Base-by-base conservation (phyloP, 92 coral and sea anemone genomes). In the Zoanthus sociatus region DNA sequence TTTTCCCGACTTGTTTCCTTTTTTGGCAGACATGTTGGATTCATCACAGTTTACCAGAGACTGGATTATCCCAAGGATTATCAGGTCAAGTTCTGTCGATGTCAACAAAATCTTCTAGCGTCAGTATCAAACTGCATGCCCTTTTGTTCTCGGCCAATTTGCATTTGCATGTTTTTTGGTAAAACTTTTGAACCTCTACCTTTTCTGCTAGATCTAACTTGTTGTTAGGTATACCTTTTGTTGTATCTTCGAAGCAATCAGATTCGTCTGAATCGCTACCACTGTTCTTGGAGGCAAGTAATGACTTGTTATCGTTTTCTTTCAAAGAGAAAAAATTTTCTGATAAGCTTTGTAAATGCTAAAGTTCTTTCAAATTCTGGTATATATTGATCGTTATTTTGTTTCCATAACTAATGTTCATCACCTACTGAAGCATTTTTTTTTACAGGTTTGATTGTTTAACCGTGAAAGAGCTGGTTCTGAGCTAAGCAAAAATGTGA, bases 141-240 rank as follows among this genome's bases (percentile, higher is more conserved):
- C 5, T 55, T 55, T 55, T 17, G 63, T 55, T 55, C 73, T 20
- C 61, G 16, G 83, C 86, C 21, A 76, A 13, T 64, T 86, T 86
- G 77, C 89, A 86, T 72, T 84, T 42, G 26, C 89, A 87, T 0
- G 89, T 76, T 64, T 87, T 84, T 37, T 33, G 47, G 32, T 87
- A 87, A 33, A 87, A 87, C 87, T 78, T 87, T 66, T 78, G 63
- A 11, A 87, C 87, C 69, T 31, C 78, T 18, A 32, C 11, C 79
- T 78, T 60, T 68, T 87, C 87, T 30, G 87, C 42, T 8, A 55
- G 63, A 55, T 9, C 63, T 8, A 55, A 55, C 14, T 55, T n/a
- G n/a, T 4, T 55, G 42, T 33, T 3, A 33, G 42, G 42, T 17
- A 17, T 7, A 7, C 63, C 15, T 55, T 17, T 17, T 55, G 63